Base-by-base conservation (phyloP, 2,113 vertebrate species). In the Elachura formosa region DNA sequence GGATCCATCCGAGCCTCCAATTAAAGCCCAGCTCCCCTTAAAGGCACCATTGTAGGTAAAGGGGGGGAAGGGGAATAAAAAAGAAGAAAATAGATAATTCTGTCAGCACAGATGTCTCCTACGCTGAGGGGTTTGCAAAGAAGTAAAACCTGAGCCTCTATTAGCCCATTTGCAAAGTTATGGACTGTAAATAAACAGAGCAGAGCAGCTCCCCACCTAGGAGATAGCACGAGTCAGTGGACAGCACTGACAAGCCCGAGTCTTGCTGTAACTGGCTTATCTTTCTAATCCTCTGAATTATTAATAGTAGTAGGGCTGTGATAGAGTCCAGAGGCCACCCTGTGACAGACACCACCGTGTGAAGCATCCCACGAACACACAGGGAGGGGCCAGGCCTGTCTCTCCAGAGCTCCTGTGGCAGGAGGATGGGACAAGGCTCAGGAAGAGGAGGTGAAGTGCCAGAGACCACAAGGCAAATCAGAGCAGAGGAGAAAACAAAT, bases 61-160 rank as follows among this genome's bases (percentile, higher is more conserved):
- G 1, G 24, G 21, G 5, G 1, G 2, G 1, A 7, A 18, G 52
- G 34, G 33, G 15, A 11, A 10, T 26, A 31, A 45, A 16, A 2
- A 41, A 33, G 8, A 20, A 34, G 23, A 54, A 68, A 58, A 62
- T 80, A 95, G 91, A 96, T 96, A 96, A 95, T 95, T 95, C 96
- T 94, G 94, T 95, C 95, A 96, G 63, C 94, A 94, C 96, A 89
- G 87, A 79, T 40, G 67, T 96, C 93, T 97, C 95, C 96, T 94
- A 77, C 89, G 40, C 89, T 51, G 59, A 93, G 93, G 85, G 75
- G 78, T 68, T 94, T 87, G 91, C 87, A 94, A 87, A 79, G 82
- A 95, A 93, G 94, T 94, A 87, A 94, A 95, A 89, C 75, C 86
- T 90, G 90, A 93, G 92, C 86, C 13, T 17, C 56, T 92, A 6